Percentiles rank a stretch among this genome's conserved stretches.
Conservation (phyloP, 1,140 invertebrate species). For the Drosophila rufa region DNA sequence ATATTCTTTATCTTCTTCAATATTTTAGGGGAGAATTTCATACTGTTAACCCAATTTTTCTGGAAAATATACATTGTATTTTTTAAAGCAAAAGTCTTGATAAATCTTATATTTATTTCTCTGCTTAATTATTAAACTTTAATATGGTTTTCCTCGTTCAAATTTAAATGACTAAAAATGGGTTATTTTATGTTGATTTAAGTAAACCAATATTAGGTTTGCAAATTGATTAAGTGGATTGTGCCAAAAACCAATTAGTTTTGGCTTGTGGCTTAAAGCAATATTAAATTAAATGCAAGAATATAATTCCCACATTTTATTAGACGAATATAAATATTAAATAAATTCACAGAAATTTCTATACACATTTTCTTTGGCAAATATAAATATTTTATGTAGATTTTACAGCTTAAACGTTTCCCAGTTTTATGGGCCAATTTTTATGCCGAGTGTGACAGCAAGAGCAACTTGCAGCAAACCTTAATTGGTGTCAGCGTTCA, state of each 20-base stretch:
- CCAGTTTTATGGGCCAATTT: conserved; percentile 1
- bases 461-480: conserved; percentile 27
- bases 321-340: neutral
- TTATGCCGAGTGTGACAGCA: conserved; percentile 15
- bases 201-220: neutral
- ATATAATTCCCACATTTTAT: neutral
- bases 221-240: neutral
- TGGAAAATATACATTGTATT: no score
- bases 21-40: no score
- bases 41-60: no score
- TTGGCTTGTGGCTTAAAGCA: neutral
- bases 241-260: neutral
- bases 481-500: conserved; percentile 81
- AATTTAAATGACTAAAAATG: neutral
- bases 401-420: neutral
- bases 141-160: no score
- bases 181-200: neutral
- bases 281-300: neutral
- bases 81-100: no score
- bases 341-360: neutral
- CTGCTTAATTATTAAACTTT: no score
- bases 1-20: no score
- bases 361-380: neutral
- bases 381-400: neutral
- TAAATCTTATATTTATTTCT: no score